Evolutionary conservation across 2,113 vertebrate species (phyloP).

Genomic region (Anhinga rufa): DNA sequence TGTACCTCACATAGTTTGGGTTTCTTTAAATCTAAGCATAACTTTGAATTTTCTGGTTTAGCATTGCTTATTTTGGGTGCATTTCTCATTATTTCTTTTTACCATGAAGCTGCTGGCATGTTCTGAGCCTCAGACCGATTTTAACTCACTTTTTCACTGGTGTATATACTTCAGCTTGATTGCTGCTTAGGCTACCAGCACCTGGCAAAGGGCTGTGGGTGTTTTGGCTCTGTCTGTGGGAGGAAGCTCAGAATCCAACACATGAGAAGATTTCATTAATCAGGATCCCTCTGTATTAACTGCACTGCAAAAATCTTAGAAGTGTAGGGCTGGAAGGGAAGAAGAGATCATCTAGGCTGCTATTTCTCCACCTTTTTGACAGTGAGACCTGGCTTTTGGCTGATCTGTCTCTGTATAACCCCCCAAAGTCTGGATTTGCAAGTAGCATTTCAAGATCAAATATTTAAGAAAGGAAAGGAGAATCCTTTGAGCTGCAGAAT

Average conservation of each 20-base stretch:
- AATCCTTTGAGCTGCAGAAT: conserved; percentile 4
- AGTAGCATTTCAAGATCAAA: conserved; percentile 15
- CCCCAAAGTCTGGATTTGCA: neutral
- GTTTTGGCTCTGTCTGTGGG: neutral
- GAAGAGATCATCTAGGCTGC: neutral
- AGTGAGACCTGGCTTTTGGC: neutral
- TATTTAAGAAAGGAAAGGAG: conserved; percentile 5
- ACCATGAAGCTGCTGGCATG: neutral
- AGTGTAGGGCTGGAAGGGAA: neutral
- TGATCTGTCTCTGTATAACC: neutral
- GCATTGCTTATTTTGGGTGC: neutral
- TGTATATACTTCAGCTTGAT: neutral
- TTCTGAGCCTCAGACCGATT: neutral
- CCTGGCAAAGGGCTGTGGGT: neutral
- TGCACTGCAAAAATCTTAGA: neutral
- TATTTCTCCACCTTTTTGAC: neutral
- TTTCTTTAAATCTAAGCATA: neutral
- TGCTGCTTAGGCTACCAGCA: neutral
- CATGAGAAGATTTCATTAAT: neutral
- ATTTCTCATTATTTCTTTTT: neutral
- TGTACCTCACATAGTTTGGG: neutral
- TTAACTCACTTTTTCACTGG: neutral
- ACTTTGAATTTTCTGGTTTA: neutral
- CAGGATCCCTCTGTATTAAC: neutral
- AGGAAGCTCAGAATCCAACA: neutral